Conservation (phyloP, 2,888 invertebrate species). For the Masnerella sp. region DNA sequence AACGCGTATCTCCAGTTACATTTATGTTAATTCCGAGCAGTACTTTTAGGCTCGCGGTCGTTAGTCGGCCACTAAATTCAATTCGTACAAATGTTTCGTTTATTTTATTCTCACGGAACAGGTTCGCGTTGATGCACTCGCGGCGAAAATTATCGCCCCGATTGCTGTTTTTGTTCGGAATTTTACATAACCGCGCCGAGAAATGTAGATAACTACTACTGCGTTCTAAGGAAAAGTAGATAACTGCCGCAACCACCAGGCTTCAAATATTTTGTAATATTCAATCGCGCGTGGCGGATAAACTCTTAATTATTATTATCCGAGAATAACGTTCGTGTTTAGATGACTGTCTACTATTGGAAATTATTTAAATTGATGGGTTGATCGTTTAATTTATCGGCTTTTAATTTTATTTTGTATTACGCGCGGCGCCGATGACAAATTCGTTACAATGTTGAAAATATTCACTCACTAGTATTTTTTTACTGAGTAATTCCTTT, state of each 20-base stretch:
- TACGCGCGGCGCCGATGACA: slow-evolving; percentile 1
- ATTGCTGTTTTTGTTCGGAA: slow-evolving; percentile 13
- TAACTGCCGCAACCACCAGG: slow-evolving; percentile 23
- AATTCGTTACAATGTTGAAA: slow-evolving; percentile 5
- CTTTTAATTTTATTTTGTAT: slow-evolving; percentile 19
- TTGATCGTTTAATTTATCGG: slow-evolving; percentile 14
- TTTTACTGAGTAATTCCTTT: too few species aligned
- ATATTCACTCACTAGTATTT: too few species aligned
- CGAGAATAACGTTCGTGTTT: slow-evolving; percentile 2
- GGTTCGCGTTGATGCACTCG: background rate
- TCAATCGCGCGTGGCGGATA: background rate
- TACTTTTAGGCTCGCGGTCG: slow-evolving; percentile 11
- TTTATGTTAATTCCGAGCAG: slow-evolving; percentile 29
- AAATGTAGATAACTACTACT: slow-evolving; percentile 40
- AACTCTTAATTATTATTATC: slow-evolving; percentile 35
- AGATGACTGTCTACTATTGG: slow-evolving; percentile 6
- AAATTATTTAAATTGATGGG: slow-evolving; percentile 12
- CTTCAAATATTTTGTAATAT: slow-evolving; percentile 22
- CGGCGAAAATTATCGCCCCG: background rate
- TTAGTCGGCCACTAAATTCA: background rate
- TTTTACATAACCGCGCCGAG: slow-evolving; percentile 28
- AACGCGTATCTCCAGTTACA: slow-evolving; percentile 35
- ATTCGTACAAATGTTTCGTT: slow-evolving; percentile 20
- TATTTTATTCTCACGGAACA: background rate
- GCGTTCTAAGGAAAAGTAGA: slow-evolving; percentile 46